Evolutionary conservation across 92 coral and sea anemone genomes (phyloP), one percentile per base, ranked within the genome.

Genomic region (Porites evermanni): DNA sequence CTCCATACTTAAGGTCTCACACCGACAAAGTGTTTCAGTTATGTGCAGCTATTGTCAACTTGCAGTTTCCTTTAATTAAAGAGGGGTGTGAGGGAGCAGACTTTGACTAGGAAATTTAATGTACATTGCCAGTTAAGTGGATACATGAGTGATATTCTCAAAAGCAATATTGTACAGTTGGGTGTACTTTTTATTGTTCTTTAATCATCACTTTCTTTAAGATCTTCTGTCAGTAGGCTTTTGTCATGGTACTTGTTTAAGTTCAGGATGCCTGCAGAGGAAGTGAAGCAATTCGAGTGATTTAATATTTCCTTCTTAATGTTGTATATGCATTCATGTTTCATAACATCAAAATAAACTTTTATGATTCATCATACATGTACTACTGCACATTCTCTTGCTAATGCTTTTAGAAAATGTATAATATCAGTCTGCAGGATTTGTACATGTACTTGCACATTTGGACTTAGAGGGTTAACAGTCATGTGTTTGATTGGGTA

Each of bases 41-140:
- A 12, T 86, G 93, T 88, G 93, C 93, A 56, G 88, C 92, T 59
- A 67, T 88, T 79, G 96, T 93, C 14, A 93, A 93, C 58, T 83
- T 90, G 77, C 89, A 38, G 47, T 38, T 38, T 38, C 47, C 47
- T 38, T 38, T 38, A 38, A 38, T 38, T 38, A 38, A 38, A 53
- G 87, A 80, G 61, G 89, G 89, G 52, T 85, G 90, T 61, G 70
- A 80, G n/a, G 79, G 71, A 63, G 12, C 8, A 7, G 73, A 64
- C 13, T 79, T 79, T 79, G 83, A 64, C 24, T 79, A 2, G 66
- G 44, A 47, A 21, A 68, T 21, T 68, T 20, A 73, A 73, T 50
- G 77, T 50, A 73, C 77, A 18, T 73, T 73, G 77, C 47, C 29
- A 73, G 64, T 74, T 74, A 74, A 74, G 79, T 74, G 18, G 26